A percentile compares a stretch with the other conserved stretches of the same genome.
Evolutionary conservation across 2,888 invertebrate species (phyloP).

Genomic region (Alloplasta piceator): DNA sequence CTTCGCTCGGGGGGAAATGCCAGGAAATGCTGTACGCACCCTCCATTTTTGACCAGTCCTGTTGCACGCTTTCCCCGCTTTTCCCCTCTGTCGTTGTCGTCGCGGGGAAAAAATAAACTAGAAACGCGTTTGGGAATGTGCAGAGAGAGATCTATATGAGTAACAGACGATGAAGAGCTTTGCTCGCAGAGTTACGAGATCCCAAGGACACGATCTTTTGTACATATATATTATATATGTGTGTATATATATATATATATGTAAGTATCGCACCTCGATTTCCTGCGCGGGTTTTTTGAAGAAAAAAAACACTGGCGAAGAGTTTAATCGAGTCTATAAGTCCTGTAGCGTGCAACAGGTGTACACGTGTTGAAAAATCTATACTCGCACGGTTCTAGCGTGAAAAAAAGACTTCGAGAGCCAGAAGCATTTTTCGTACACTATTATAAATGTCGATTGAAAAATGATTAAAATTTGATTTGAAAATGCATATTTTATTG

Average conservation of each 20-base stretch:
- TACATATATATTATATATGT: neutral
- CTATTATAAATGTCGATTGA: too few relatives aligned
- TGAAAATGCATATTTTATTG: too few relatives aligned
- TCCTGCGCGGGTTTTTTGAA: neutral
- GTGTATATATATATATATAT: neutral
- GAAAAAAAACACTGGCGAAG: slow-evolving; percentile 11
- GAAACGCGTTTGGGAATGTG: slow-evolving; percentile 38
- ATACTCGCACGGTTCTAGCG: neutral
- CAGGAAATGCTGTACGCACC: slow-evolving; percentile 51
- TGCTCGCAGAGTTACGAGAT: slow-evolving; percentile 11
- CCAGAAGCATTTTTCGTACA: neutral
- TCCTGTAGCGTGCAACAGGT: neutral
- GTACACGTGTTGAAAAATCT: neutral
- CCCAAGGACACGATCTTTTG: neutral
- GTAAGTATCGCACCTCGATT: too few relatives aligned
- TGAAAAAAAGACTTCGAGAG: neutral
- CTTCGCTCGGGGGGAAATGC: slow-evolving; percentile 60
- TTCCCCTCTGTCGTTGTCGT: slow-evolving; percentile 5
- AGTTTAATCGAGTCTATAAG: too few relatives aligned
- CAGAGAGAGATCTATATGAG: slow-evolving; percentile 10
- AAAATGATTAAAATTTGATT: too few relatives aligned
- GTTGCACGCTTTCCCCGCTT: slow-evolving; percentile 36
- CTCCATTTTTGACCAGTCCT: slow-evolving; percentile 54
- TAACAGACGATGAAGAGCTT: slow-evolving; percentile 20
- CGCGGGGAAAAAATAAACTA: slow-evolving; percentile 1